Conservation (phyloP, 2,113 vertebrate genomes). For the Hippocampus mohnikei region DNA sequence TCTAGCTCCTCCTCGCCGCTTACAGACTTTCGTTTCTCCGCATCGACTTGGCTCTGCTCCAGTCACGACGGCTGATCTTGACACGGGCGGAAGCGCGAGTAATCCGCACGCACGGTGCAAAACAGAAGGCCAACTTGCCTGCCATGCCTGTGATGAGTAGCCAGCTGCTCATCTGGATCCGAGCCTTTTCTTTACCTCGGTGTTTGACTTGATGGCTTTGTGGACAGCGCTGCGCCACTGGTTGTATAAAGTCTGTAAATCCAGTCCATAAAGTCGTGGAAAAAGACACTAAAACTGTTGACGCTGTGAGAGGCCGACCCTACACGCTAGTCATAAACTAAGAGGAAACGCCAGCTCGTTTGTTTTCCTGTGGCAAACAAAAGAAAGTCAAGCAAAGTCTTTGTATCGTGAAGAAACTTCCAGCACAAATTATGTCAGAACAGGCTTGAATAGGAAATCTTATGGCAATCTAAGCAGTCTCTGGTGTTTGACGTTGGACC, state of each 20-base stretch:
- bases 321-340: not conserved
- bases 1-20: slow-evolving; percentile 31
- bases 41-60: slow-evolving; percentile 38
- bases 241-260: slow-evolving; percentile 29
- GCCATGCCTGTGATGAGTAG: slow-evolving; percentile 34
- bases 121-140: slow-evolving; percentile 49
- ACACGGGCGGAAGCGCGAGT: slow-evolving; percentile 43
- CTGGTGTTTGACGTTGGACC: too few relatives aligned
- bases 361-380: not conserved
- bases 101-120: slow-evolving; percentile 44
- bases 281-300: slow-evolving; percentile 7
- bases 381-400: not conserved
- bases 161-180: slow-evolving; percentile 34
- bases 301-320: slow-evolving; percentile 7
- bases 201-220: slow-evolving; percentile 23
- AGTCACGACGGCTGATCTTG: slow-evolving; percentile 56
- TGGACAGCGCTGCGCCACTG: slow-evolving; percentile 6
- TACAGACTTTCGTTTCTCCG: slow-evolving; percentile 35
- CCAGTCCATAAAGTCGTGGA: slow-evolving; percentile 7
- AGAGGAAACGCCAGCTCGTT: not conserved
- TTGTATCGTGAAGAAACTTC: not conserved
- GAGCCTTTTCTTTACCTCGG: slow-evolving; percentile 15
- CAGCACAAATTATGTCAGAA: not conserved
- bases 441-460: not conserved
- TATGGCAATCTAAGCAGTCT: too few relatives aligned